These are phyloP conservation scores for Cosmia pyralina DNA, from an alignment of 2,888 invertebrate species.

Conservation along the genomic window DNA sequence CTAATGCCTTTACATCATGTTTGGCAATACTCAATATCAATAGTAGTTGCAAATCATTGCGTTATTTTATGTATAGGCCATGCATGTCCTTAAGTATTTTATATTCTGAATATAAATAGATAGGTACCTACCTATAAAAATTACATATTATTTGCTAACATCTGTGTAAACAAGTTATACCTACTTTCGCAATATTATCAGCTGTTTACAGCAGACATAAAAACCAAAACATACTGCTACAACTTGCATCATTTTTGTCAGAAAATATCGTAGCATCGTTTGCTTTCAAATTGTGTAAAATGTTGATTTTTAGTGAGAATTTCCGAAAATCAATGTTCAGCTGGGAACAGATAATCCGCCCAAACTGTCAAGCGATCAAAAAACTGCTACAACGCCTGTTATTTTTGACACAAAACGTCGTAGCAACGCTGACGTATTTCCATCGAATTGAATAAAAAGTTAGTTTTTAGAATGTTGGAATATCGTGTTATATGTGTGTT, in stretches of 20 bases:
- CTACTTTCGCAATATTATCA: too few relatives aligned
- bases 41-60: constrained; percentile 14
- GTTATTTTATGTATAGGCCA: neutral
- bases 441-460: constrained; percentile 58
- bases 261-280: too few relatives aligned
- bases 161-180: too few relatives aligned
- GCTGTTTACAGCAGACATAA: too few relatives aligned
- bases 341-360: constrained; percentile 15
- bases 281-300: neutral
- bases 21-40: constrained; percentile 15
- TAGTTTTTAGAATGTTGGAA: constrained; percentile 10
- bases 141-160: too few relatives aligned
- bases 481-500: constrained; percentile 39
- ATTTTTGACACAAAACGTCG: constrained; percentile 59
- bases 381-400: constrained; percentile 42
- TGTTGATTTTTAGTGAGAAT: neutral
- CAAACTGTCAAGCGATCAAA: constrained; percentile 33
- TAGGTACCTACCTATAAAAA: too few relatives aligned
- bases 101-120: too few relatives aligned
- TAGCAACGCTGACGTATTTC: constrained; percentile 50
- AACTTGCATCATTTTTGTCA: too few relatives aligned
- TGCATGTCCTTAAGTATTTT: too few relatives aligned
- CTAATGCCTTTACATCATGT: constrained; percentile 13
- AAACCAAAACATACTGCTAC: too few relatives aligned
- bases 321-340: constrained; percentile 1